Percentiles rank a stretch among this genome's conserved stretches.
These are phyloP conservation scores for Esox niger DNA, from an alignment of 2,113 vertebrate species.

Conservation along the genomic window DNA sequence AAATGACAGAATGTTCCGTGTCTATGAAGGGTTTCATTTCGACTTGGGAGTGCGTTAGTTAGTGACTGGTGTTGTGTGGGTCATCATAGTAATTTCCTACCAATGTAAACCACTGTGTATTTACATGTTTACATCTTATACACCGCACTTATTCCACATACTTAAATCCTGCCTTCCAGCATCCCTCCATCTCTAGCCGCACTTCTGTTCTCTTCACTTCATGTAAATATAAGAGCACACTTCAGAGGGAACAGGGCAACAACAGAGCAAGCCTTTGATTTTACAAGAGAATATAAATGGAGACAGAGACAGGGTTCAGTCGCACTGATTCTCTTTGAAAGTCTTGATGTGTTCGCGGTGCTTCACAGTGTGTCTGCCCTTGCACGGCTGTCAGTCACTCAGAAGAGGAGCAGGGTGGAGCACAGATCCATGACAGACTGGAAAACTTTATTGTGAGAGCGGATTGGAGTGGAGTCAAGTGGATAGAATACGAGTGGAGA, in stretches of 20 bases:
- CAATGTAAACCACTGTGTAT: too few relatives aligned
- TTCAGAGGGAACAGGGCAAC: neutral
- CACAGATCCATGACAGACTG: too few relatives aligned
- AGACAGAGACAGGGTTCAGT: neutral
- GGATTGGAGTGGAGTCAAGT: neutral
- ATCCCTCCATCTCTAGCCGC: neutral
- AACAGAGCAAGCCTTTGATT: conserved; percentile 1
- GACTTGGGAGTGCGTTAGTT: too few relatives aligned
- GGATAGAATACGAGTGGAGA: neutral
- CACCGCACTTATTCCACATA: neutral
- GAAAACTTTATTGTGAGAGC: neutral
- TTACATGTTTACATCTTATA: too few relatives aligned
- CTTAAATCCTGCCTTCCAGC: neutral
- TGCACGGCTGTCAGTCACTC: neutral
- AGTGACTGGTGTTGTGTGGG: too few relatives aligned
- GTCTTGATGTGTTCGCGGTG: neutral
- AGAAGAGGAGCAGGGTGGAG: neutral
- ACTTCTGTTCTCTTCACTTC: neutral
- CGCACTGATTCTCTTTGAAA: neutral
- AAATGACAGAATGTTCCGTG: neutral
- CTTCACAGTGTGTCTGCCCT: neutral
- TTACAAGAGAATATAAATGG: conserved; percentile 12
- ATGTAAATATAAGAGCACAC: neutral
- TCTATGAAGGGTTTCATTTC: too few relatives aligned
- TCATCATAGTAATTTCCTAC: too few relatives aligned